A percentile compares a stretch with the other conserved stretches of the same genome.
phyloP scores from a whole-genome alignment of 1,140 invertebrate species.

The Tribolium madens region DNA sequence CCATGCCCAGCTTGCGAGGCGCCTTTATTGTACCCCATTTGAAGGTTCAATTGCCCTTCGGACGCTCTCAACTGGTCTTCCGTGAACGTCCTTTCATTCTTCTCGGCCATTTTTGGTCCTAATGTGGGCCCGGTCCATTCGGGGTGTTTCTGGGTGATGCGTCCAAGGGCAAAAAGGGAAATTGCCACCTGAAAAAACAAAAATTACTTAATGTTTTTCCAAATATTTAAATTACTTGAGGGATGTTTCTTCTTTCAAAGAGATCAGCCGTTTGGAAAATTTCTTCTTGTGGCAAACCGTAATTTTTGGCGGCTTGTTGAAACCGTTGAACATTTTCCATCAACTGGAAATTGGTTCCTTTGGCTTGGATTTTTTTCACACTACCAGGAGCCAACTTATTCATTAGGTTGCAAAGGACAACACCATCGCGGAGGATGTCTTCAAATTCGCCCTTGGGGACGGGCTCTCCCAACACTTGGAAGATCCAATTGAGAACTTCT shows the following conservation, averaged over 20 bases:
- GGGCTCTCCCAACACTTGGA: constrained; percentile 87
- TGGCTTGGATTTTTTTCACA: constrained; percentile 95
- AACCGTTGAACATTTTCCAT: constrained; percentile 99
- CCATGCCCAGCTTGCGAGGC: constrained; percentile 88
- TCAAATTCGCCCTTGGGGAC: constrained; percentile 87
- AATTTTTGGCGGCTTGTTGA: constrained; percentile 92
- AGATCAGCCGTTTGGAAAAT: constrained; percentile 99
- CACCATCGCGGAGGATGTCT: constrained; percentile 92
- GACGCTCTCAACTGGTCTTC: constrained; percentile 94
- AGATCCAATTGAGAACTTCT: constrained; percentile 93
- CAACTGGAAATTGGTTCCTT: constrained; percentile 96
- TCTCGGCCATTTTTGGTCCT: constrained; percentile 95
- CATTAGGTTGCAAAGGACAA: constrained; percentile 93
- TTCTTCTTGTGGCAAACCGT: constrained; percentile 96
- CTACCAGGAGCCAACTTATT: constrained; percentile 96
- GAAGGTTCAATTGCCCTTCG: constrained; percentile 91
- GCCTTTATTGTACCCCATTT: constrained; percentile 97
- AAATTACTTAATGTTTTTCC: background rate
- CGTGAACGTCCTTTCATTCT: constrained; percentile 92
- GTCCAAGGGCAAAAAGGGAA: constrained; percentile 65
- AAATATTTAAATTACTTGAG: constrained; percentile 80
- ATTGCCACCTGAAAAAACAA: constrained; percentile 57
- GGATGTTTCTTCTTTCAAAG: constrained; percentile 96
- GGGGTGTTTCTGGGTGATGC: constrained; percentile 90
- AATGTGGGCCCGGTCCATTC: constrained; percentile 90